Percentiles rank a stretch among this genome's conserved stretches.
Evolutionary conservation across 2,888 invertebrate species (phyloP).

Genomic region (Plagiodera versicolora): DNA sequence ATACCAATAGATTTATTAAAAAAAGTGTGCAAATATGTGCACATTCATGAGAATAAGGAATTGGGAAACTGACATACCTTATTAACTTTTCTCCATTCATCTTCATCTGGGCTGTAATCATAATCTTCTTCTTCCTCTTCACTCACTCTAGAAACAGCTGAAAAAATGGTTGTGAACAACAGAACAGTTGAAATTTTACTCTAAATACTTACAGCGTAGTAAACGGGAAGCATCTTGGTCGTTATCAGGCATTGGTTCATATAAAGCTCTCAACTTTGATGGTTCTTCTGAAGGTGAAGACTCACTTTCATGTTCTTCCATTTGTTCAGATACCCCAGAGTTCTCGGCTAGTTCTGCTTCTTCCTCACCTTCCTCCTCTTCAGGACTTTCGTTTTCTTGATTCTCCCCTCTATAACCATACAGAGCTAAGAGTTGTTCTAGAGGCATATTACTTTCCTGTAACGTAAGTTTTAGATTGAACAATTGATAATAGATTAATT

Average conservation of each 20-base stretch:
- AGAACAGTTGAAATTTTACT: neutral
- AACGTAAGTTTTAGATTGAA: neutral
- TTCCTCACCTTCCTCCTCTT: conserved; percentile 55
- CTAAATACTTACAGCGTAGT: conserved; percentile 54
- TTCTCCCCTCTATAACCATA: conserved; percentile 67
- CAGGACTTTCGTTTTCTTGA: conserved; percentile 51
- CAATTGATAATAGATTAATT: neutral
- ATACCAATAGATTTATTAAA: no score
- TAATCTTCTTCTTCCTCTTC: conserved; percentile 78
- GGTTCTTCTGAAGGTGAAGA: conserved; percentile 51
- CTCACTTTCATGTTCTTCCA: conserved; percentile 46
- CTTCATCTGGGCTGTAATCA: conserved; percentile 80
- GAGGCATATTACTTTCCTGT: conserved; percentile 92
- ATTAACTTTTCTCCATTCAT: conserved; percentile 79
- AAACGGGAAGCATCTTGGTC: conserved; percentile 56
- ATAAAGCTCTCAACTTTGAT: conserved; percentile 61
- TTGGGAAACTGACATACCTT: conserved; percentile 48
- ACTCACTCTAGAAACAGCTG: conserved; percentile 72
- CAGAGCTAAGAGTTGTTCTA: conserved; percentile 87
- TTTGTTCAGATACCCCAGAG: conserved; percentile 56
- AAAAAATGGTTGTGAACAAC: conserved; percentile 23
- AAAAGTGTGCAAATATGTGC: no score
- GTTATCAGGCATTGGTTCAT: conserved; percentile 55
- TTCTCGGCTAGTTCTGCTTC: conserved; percentile 55
- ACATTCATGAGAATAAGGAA: no score